Evolutionary conservation across 2,797 vertebrate genomes (phyloP).

Genomic region (Argya squamiceps): DNA sequence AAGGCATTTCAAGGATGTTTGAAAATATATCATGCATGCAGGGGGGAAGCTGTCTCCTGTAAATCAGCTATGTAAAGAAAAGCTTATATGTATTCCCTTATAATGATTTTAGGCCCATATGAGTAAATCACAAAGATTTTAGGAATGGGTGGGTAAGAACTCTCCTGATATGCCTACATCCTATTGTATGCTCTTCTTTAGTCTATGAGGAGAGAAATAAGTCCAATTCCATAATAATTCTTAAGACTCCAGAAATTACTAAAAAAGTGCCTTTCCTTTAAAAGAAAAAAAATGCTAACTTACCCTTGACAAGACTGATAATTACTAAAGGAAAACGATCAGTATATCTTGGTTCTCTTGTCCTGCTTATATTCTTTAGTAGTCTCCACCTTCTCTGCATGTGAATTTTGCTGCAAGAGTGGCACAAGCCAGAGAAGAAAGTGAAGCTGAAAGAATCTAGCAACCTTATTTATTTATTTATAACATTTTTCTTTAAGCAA

Average conservation of each 20-base stretch:
- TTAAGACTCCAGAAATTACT: not conserved
- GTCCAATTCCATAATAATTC: not conserved
- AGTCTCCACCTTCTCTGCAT: not conserved
- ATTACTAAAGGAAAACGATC: not conserved
- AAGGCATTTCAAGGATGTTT: not conserved
- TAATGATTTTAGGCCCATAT: not conserved
- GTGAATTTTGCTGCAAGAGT: not conserved
- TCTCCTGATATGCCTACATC: not conserved
- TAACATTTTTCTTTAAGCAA: not conserved
- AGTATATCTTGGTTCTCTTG: not conserved
- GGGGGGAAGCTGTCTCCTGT: rapidly evolving
- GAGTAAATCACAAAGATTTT: not conserved
- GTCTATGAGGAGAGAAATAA: not conserved
- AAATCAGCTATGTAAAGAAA: not conserved
- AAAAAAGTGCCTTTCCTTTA: not conserved
- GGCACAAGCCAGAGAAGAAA: not conserved
- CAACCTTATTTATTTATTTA: not conserved
- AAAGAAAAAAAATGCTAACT: not conserved
- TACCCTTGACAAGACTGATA: not conserved
- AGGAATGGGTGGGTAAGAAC: not conserved
- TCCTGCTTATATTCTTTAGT: not conserved
- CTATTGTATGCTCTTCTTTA: not conserved
- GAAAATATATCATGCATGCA: not conserved
- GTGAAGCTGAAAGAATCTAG: not conserved
- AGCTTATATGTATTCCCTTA: not conserved